Evolutionary conservation across 2,797 vertebrate genomes (phyloP), one percentile per base, ranked within the genome.

Genomic region (Melopsittacus undulatus): DNA sequence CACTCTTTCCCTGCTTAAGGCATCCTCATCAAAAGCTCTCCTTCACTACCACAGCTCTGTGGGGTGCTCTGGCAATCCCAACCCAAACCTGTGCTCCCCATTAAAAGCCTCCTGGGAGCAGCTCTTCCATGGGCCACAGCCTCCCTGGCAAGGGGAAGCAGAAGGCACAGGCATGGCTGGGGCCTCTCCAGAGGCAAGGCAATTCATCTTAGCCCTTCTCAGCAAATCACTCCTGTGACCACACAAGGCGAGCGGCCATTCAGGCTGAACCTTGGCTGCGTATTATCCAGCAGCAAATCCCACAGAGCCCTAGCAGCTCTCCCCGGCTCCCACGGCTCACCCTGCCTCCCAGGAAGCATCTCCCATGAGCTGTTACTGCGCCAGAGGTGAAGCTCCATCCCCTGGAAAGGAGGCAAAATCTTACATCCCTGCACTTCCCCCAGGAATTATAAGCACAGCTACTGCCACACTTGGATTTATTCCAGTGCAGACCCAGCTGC

Each of bases 241-340:
- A 83, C 92, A 82, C 89, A 94, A 34, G 1, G n/a, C 10, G 62
- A 85, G 73, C 13, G 2, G 26, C 86, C 73, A 45, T 93, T 96
- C 83, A 82, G 67, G 51, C 72, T 80, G 87, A 91, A 11, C 81
- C 87, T 83, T 1, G 74, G 77, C 73, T 32, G 1, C 2, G 57
- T 29, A 75, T 96, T 90, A 94, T 75, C 80, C 57, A 11, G 34
- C 36, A 1, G 48, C 0, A 29, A 93, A 74, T 93, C 95, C 88
- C 24, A 11, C 81, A 72, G 93, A 40, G 92, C 83, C 24, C 80
- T 46, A 83, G 88, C 79, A 86, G 89, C 86, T 62, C 92, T 36
- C 24, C 52, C 51, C 34, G 0, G 5, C 70, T 87, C 82, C 87
- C 3, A 6, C 78, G 27, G 87, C 75, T 77, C 9, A 1, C 36